Evolutionary conservation across 2,888 invertebrate genomes (phyloP).

Genomic region (Podabrus alpinus): DNA sequence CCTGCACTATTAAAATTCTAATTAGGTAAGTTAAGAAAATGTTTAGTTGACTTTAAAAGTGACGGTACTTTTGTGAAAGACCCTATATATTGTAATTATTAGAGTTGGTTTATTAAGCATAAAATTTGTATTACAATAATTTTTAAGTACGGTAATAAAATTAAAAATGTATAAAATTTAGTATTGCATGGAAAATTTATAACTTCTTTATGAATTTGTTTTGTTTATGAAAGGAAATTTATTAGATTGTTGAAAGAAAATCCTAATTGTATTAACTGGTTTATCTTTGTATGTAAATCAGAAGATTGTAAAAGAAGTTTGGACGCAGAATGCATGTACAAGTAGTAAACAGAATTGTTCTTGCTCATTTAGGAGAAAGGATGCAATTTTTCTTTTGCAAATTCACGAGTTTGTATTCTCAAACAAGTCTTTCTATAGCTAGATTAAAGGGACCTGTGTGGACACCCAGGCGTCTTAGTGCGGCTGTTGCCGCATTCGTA

Average conservation of each 20-base stretch:
- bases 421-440: slow-evolving; percentile 42
- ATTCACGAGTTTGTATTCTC: slow-evolving; percentile 52
- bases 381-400: slow-evolving; percentile 50
- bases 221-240: slow-evolving; percentile 45
- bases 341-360: slow-evolving; percentile 44
- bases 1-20: no score
- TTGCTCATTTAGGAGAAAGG: slow-evolving; percentile 48
- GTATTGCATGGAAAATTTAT: neutral
- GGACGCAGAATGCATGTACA: slow-evolving; percentile 47
- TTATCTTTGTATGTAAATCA: slow-evolving; percentile 48
- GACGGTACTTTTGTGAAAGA: no score
- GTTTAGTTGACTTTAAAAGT: no score
- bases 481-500: slow-evolving; percentile 23
- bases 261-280: slow-evolving; percentile 53
- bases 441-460: slow-evolving; percentile 46
- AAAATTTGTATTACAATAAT: neutral
- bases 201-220: neutral
- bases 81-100: no score
- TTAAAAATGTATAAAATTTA: neutral
- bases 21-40: no score
- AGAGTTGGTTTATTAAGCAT: neutral
- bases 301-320: slow-evolving; percentile 46
- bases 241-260: slow-evolving; percentile 52
- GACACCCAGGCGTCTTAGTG: slow-evolving; percentile 42
- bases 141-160: neutral